Conservation (phyloP, 1,140 invertebrate species). For the Pseudomyrmex concolor region DNA sequence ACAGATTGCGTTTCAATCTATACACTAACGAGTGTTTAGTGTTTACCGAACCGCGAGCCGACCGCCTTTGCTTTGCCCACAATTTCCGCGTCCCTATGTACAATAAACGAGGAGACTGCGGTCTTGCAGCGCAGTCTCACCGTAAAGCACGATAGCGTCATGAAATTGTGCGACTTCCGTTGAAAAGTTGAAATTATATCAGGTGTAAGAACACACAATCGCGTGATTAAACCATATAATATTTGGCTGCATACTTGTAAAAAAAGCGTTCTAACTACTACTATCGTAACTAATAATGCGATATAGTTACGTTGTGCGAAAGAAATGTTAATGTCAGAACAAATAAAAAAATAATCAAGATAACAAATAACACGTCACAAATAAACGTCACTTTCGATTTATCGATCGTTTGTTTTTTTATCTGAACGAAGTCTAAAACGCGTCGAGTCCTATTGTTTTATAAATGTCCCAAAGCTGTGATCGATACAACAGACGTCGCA, state of each 20-base stretch:
- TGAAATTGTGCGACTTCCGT: constrained; percentile 13
- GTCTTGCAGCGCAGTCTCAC: constrained; percentile 11
- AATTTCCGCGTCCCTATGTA: constrained; percentile 78
- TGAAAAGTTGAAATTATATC: constrained; percentile 2
- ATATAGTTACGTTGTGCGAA: no score
- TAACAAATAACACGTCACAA: constrained; percentile 31
- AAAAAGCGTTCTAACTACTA: neutral
- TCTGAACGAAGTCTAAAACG: neutral
- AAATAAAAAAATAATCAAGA: no score
- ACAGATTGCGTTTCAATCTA: constrained; percentile 85
- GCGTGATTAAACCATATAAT: neutral
- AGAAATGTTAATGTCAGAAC: neutral
- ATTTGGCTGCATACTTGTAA: neutral
- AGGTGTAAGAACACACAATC: neutral
- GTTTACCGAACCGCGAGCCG: constrained; percentile 83
- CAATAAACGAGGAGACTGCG: constrained; percentile 73
- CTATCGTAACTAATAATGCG: no score
- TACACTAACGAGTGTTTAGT: constrained; percentile 84
- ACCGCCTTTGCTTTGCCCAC: constrained; percentile 80
- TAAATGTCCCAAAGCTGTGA: constrained; percentile 68
- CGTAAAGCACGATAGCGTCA: neutral
- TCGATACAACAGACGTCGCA: constrained; percentile 65
- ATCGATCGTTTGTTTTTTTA: constrained; percentile 45
- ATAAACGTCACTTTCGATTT: constrained; percentile 42
- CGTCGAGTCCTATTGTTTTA: constrained; percentile 51